Base-by-base conservation (phyloP, 2,888 invertebrate species). In the Lagria hirta region DNA sequence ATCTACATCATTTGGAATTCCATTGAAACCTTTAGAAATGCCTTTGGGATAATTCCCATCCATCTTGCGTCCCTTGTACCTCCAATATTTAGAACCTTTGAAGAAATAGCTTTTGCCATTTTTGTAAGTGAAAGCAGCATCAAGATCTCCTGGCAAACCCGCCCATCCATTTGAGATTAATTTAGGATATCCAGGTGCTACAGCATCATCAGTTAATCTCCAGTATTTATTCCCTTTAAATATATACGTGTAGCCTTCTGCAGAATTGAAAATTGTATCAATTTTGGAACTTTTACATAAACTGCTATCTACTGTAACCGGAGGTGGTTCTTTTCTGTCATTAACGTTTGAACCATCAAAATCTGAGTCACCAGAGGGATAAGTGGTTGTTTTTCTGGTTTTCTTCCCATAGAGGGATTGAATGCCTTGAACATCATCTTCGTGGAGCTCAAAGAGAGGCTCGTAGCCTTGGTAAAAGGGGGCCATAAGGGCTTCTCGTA, bases 61-160 rank as follows among this genome's bases (percentile, higher is more conserved):
- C 74, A 90, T 80, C 61, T 80, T 82, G 63, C 83, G 84, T 37
- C 89, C 88, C 22, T 85, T 82, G 68, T 88, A 96, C 65, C 94
- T 81, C 94, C 95, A 97, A 72, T 97, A 97, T 67, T 88, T 84
- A 24, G 88, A 81, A 47, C 87, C 96, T 78, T 96, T 96, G 78
- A 98, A 97, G 80, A 98, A 93, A 74, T 94, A 98, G 0, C 94
- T 94, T 73, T 94, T 94, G 55, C 95, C 95, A 68, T 95, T 94
- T 70, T 90, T 90, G 73, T 93, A 94, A 0, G 92, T 92, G 65
- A 97, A 91, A 4, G 95, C 94, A 2, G 95, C 93, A 69, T 98
- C 67, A 29, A 98, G 84, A 67, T 91, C 83, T 37, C 86, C 86
- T 10, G 91, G 86, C 34, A 97, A 75, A 27, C 86, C 88, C 22